Base-by-base conservation (phyloP, 2,113 vertebrate genomes). In the Polyodon spathula region DNA sequence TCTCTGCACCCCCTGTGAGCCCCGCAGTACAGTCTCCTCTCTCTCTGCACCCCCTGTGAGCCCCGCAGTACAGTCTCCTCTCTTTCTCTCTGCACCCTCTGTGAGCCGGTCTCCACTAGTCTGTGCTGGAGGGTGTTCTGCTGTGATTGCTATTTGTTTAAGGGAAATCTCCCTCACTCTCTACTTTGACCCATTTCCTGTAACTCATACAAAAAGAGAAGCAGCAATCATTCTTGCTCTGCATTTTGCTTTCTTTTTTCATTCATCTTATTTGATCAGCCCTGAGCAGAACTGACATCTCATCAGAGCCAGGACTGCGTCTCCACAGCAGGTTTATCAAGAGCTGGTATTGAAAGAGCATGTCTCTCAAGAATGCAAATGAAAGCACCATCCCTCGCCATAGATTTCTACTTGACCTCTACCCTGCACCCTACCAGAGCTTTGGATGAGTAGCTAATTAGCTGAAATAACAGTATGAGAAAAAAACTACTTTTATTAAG, bases 191-290 rank as follows among this genome's bases (percentile, higher is more conserved):
- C 84, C 77, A 79, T 67, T 85, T 84, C 72, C 72, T 77, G 70
- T 68, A 84, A 77, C 68, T 68, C 73, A 78, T n/a, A n/a, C n/a
- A n/a, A n/a, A n/a, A n/a, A n/a, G n/a, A n/a, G n/a, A n/a, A n/a
- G n/a, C n/a, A n/a, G n/a, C n/a, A n/a, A n/a, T n/a, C 70, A 68
- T 76, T n/a, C n/a, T n/a, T n/a, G n/a, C n/a, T n/a, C n/a, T n/a
- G n/a, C n/a, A n/a, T n/a, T n/a, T n/a, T n/a, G n/a, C n/a, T n/a
- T 27, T 27, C 3, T 27, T 27, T 27, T 87, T 84, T 75, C 81
- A 82, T 87, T 87, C 83, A 81, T 89, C 81, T 76, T 84, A 84
- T 88, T 87, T 88, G 86, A 89, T 89, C 85, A 87, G 75, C 62
- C 60, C 77, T 82, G 83, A 88, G 78, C 74, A 78, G 78, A 87